phyloP scores from a whole-genome alignment of 1,140 invertebrate genomes.

The Brachionus asplanchnoidis region DNA sequence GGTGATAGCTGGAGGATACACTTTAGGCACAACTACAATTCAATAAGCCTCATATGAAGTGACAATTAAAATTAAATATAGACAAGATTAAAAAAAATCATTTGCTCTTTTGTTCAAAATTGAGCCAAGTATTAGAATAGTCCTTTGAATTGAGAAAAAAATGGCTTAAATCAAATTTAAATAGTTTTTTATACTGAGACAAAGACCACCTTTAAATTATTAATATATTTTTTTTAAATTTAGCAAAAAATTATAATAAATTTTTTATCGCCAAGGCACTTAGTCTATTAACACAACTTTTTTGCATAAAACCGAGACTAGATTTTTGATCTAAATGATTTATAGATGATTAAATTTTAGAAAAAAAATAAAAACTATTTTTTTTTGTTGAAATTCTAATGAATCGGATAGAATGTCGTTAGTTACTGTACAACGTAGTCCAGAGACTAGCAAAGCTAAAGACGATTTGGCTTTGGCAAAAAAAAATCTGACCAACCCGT shows the following conservation, averaged over 20 bases:
- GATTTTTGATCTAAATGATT: not conserved
- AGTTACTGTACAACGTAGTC: slow-evolving; percentile 41
- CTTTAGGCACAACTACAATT: not conserved
- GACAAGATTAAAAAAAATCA: not conserved
- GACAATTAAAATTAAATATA: not conserved
- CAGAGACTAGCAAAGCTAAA: not conserved
- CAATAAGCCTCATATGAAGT: not conserved
- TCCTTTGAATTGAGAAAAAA: not conserved
- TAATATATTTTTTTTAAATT: slow-evolving; percentile 1
- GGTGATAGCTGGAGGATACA: not conserved
- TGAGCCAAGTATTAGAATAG: not conserved
- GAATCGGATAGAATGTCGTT: slow-evolving; percentile 20
- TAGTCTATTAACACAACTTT: not conserved
- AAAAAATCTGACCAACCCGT: not conserved
- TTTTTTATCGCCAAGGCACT: not conserved
- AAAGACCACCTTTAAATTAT: not conserved
- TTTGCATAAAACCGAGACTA: not conserved
- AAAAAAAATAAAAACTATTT: not conserved
- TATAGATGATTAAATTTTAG: not conserved
- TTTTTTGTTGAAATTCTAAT: not conserved
- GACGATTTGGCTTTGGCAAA: not conserved
- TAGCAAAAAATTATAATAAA: not conserved
- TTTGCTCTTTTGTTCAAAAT: not conserved
- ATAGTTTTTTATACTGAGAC: not conserved
- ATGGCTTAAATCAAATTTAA: not conserved